Conservation (phyloP, 1,140 invertebrate genomes). For the Orussus abietinus region DNA sequence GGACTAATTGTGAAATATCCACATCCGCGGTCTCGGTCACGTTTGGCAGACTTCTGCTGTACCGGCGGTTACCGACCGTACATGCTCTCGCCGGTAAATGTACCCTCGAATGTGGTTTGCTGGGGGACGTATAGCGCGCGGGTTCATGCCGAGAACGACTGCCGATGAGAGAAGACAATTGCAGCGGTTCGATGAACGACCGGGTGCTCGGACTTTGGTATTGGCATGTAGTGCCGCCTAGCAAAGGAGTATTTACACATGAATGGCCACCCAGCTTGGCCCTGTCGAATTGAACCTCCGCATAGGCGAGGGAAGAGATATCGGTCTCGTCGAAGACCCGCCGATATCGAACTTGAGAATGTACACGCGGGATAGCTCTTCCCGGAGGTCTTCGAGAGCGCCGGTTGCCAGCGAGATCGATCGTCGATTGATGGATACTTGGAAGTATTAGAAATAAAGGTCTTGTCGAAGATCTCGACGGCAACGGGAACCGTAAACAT, state of each 20-base stretch:
- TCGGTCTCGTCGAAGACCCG: slow-evolving; percentile 28
- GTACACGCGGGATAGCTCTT: too few species aligned
- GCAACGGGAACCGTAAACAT: too few species aligned
- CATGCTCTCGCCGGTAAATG: slow-evolving; percentile 8
- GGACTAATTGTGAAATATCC: slow-evolving; percentile 24
- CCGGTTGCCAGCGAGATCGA: too few species aligned
- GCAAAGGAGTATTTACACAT: slow-evolving; percentile 36
- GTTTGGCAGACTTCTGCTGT: too few species aligned
- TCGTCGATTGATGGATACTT: too few species aligned
- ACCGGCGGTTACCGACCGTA: background rate
- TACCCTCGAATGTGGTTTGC: slow-evolving; percentile 1
- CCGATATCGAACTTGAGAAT: slow-evolving; percentile 27
- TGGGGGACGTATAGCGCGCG: slow-evolving; percentile 5
- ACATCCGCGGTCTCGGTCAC: too few species aligned
- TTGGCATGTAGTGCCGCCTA: background rate
- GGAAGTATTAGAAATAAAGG: too few species aligned
- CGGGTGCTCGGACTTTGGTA: slow-evolving; percentile 11
- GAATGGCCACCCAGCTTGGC: slow-evolving; percentile 32
- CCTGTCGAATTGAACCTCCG: too few species aligned
- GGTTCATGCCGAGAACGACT: too few species aligned
- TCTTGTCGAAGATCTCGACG: too few species aligned
- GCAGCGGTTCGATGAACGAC: background rate
- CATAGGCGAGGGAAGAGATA: slow-evolving; percentile 24
- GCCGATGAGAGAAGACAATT: background rate
- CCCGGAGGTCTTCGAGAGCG: too few species aligned